phyloP scores from a whole-genome alignment of 2,797 vertebrate species.

The Botia kubotai region DNA sequence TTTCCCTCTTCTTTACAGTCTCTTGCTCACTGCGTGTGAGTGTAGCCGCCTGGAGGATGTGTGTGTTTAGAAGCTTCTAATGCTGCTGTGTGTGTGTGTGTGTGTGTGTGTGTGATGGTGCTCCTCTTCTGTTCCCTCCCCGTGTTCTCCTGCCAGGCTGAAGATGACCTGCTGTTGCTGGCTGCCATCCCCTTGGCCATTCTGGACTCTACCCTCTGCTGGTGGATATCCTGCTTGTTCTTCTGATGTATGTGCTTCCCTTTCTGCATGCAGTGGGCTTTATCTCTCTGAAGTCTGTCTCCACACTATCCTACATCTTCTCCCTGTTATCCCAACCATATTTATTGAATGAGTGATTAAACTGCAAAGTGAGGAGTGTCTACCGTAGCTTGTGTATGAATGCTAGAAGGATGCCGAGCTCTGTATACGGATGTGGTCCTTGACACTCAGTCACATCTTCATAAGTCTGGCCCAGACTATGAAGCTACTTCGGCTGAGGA shows the following conservation, averaged over 20 bases:
- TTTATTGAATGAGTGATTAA: not conserved
- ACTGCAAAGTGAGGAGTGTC: not conserved
- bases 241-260: conserved; percentile 35
- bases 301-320: not conserved
- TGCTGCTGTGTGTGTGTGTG: conserved; percentile 25
- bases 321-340: not conserved
- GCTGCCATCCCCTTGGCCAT: conserved; percentile 82
- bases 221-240: conserved; percentile 81
- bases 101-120: conserved; percentile 5
- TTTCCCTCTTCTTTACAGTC: not conserved
- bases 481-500: conserved; percentile 82
- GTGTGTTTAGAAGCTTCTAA: conserved; percentile 15
- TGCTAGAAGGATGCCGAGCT: not conserved
- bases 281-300: not conserved
- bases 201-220: conserved; percentile 84
- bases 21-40: conserved; percentile 23
- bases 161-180: conserved; percentile 81
- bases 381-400: conserved; percentile 8
- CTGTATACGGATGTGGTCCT: conserved; percentile 59
- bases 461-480: conserved; percentile 85
- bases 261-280: not conserved
- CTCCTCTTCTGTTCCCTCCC: conserved; percentile 15
- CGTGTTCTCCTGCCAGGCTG: conserved; percentile 67
- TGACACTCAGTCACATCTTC: conserved; percentile 79
- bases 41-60: conserved; percentile 12